Conservation (phyloP, 2,113 vertebrate species). For the Myiagra hebetior region DNA sequence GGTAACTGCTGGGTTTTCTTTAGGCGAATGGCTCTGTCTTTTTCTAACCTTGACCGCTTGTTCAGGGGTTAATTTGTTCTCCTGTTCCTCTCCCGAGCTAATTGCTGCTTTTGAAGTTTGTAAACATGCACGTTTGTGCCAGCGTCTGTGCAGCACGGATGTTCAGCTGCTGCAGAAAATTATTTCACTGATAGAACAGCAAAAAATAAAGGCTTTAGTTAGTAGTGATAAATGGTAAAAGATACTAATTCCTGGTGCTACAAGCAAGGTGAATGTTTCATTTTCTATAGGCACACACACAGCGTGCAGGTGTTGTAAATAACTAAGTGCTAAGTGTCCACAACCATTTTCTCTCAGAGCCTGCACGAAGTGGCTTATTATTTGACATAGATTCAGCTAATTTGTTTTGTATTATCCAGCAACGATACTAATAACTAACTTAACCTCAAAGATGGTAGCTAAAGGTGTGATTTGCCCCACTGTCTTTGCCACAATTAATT, state of each 20-base stretch:
- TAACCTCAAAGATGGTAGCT: slow-evolving; percentile 32
- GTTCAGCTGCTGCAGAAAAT: background rate
- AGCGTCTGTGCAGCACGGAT: background rate
- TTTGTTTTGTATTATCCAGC: background rate
- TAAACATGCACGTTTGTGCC: background rate
- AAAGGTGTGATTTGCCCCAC: background rate
- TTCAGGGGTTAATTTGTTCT: background rate
- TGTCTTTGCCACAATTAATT: slow-evolving; percentile 37
- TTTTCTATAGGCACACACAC: background rate
- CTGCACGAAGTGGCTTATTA: background rate
- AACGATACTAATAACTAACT: slow-evolving; percentile 54
- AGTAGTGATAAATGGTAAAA: background rate
- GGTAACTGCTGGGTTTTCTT: background rate
- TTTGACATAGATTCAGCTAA: slow-evolving; percentile 18
- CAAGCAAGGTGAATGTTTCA: background rate
- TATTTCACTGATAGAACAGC: background rate
- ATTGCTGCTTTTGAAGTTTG: slow-evolving; percentile 16
- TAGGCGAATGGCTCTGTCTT: background rate
- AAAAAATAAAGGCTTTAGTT: background rate
- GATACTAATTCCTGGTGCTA: background rate
- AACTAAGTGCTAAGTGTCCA: background rate
- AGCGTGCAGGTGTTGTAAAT: background rate
- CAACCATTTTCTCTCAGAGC: background rate
- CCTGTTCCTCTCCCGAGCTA: background rate
- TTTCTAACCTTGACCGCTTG: background rate